These are phyloP conservation scores for Xylophagus ater DNA, from an alignment of 2,888 invertebrate species.

Conservation along the genomic window DNA sequence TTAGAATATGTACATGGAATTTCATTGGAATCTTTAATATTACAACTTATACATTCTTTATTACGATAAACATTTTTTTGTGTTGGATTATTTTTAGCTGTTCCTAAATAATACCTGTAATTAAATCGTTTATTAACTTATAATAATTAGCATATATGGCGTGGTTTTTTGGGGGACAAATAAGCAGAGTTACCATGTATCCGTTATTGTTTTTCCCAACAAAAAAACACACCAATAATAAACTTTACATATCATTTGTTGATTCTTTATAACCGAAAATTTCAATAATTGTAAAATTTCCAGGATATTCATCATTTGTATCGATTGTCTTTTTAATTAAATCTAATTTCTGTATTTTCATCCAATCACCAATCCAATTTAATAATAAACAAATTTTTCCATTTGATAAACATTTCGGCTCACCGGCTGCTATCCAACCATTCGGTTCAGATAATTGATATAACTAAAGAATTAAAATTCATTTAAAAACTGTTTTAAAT, in stretches of 20 bases:
- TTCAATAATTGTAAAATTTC: constrained; percentile 47
- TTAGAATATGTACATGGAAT: constrained; percentile 46
- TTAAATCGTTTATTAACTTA: too few species aligned
- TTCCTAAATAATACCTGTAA: constrained; percentile 61
- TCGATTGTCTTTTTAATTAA: constrained; percentile 27
- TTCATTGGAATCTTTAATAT: constrained; percentile 45
- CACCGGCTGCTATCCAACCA: constrained; percentile 58
- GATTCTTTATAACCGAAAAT: constrained; percentile 52
- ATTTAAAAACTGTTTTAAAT: not conserved
- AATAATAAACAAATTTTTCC: constrained; percentile 28
- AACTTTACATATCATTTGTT: constrained; percentile 44
- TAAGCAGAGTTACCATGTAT: not conserved
- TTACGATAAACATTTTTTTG: constrained; percentile 54
- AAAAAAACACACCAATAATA: not conserved
- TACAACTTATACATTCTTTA: constrained; percentile 59
- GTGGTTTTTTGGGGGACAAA: not conserved
- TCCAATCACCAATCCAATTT: constrained; percentile 41
- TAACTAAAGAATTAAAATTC: constrained; percentile 30
- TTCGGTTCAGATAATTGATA: constrained; percentile 45
- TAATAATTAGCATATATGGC: not conserved
- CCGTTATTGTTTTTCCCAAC: not conserved
- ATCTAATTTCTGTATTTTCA: constrained; percentile 35
- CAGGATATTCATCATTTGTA: constrained; percentile 28
- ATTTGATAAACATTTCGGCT: constrained; percentile 37
- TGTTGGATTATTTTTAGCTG: constrained; percentile 51